Base-by-base conservation (phyloP, 1,140 invertebrate species). In the Megalopta genalis region DNA sequence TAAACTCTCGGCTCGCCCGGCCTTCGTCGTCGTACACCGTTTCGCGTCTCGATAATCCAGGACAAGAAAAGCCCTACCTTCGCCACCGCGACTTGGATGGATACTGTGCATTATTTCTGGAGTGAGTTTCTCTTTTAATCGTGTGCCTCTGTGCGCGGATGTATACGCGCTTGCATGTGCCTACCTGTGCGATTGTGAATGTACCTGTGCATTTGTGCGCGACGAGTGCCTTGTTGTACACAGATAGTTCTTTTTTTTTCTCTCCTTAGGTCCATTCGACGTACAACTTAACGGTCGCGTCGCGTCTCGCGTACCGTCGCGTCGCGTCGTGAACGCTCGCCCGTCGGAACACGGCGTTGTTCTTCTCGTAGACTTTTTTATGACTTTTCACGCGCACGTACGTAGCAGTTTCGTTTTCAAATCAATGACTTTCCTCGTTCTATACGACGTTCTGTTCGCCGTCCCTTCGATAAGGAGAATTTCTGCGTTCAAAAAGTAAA, bases 61-160 rank as follows among this genome's bases (percentile, higher is more conserved):
- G 76, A 83, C 80, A 66, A 63, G 71, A 82, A 64, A 76, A 63
- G 49, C 54, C n/a, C 78, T 71, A 70, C 64, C 63, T 65, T 68
- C 80, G 75, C 74, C 82, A 78, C 80, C 83, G 85, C 85, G 85
- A 86, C 86, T 90, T 91, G 92, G 92, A 93, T 93, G 92, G 92
- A 93, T 93, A 92, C 92, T 91, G 92, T 93, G 92, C 92, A 93
- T 92, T 92, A 93, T 91, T 92, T 93, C 89, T 93, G 91, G 92
- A 93, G 92, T 93, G 92, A 93, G 92, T 93, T 84, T 86, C 78
- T 80, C 59, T 80, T 74, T 85, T 86, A 76, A 75, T 85, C 69
- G 21, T 79, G 72, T 23, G 46, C 37, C 54, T 63, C 70, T 66
- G 39, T 66, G 10, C 62, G 69, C 62, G 69, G 23, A 27, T 21